A percentile compares a stretch with the other conserved stretches of the same genome.
Conservation (phyloP, 2,888 invertebrate genomes). For the Ectropis crepuscularia region DNA sequence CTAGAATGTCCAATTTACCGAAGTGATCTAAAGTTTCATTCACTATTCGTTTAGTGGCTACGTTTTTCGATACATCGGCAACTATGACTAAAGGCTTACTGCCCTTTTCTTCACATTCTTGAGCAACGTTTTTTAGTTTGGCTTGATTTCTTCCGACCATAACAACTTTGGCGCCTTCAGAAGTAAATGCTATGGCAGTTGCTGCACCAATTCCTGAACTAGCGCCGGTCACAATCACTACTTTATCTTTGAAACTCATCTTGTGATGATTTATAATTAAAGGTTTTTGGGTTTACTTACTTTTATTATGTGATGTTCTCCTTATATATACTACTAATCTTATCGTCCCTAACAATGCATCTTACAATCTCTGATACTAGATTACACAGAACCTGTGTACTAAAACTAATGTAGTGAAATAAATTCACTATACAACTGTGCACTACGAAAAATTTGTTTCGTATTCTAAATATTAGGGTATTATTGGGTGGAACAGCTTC, state of each 20-base stretch:
- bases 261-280: neutral
- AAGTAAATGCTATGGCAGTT: slow-evolving; percentile 37
- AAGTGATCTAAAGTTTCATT: slow-evolving; percentile 13
- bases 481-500: too few relatives aligned
- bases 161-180: slow-evolving; percentile 44
- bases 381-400: too few relatives aligned
- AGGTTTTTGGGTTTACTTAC: neutral
- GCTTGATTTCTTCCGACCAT: slow-evolving; percentile 46
- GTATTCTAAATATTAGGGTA: too few relatives aligned
- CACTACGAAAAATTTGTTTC: too few relatives aligned
- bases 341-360: neutral
- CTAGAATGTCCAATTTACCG: slow-evolving; percentile 37
- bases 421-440: too few relatives aligned
- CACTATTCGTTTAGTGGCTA: slow-evolving; percentile 9
- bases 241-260: slow-evolving; percentile 50
- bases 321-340: neutral
- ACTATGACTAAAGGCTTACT: slow-evolving; percentile 13
- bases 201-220: slow-evolving; percentile 52
- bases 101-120: slow-evolving; percentile 11
- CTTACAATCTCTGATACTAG: too few relatives aligned
- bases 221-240: slow-evolving; percentile 49
- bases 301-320: neutral
- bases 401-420: too few relatives aligned
- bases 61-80: slow-evolving; percentile 12
- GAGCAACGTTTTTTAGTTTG: slow-evolving; percentile 37